Base-by-base conservation (phyloP, 1,140 invertebrate species). In the Papilio machaon region DNA sequence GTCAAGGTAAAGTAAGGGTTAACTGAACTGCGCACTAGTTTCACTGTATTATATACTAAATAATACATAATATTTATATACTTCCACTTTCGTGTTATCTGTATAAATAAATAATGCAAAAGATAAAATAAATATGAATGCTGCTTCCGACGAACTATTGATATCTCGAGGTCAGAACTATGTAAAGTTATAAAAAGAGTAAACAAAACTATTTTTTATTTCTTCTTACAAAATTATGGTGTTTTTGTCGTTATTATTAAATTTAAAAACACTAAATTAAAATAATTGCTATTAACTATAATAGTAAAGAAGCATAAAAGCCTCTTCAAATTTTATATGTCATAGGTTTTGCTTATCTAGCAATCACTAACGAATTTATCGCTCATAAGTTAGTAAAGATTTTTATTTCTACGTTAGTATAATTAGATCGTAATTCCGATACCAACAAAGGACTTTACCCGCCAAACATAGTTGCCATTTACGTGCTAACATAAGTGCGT, bases 1-100 rank as follows among this genome's bases (percentile, higher is more conserved):
- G 64, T 70, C 64, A 70, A 70, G 64, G 64, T 15, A 70, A 35
- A 11, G 30, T 10, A 35, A 70, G 64, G 64, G 64, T 35, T 70
- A 23, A 35, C 23, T 35, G 64, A 38, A 70, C 30, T 38, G 30
- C 5, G 64, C 5, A 38, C 30, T 70, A 70, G 60, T 64, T 30
- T 54, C 0, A 13, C 2, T 54, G 15, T 54, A 54, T 17, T 54
- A 54, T 52, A 52, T 3, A 52, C 49, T 6, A 4, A 52, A 17
- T 52, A 52, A 52, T 52, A 52, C 49, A 52, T 11, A 49, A 11
- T 49, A 49, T 8, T 8, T 49, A 49, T 49, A 49, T 49, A 49
- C 47, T 49, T 49, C 10, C 47, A 49, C 47, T 49, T 49, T 49
- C 8, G 2, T 49, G 47, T 49, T 49, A 43, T 43, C 38, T 43